phyloP scores from a whole-genome alignment of 2,113 vertebrate genomes.

The Emydura subglobosa region DNA sequence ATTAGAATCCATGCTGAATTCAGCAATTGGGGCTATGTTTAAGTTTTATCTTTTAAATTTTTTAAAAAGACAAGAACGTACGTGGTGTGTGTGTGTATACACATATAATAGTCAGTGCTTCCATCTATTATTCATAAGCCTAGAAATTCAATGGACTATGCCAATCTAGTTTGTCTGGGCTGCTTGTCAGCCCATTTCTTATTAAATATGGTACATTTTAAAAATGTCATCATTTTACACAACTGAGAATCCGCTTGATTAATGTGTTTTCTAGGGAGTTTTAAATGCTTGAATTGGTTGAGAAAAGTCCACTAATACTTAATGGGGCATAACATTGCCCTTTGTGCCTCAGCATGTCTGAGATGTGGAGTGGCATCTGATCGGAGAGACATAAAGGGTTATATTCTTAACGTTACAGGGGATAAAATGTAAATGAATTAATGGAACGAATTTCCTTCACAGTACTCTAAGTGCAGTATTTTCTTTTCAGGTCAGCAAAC shows the following conservation, averaged over 20 bases:
- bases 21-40: slow-evolving; percentile 47
- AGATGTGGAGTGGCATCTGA: slow-evolving; percentile 30
- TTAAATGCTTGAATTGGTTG: slow-evolving; percentile 54
- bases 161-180: slow-evolving; percentile 20
- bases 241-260: neutral
- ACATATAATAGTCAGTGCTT: neutral
- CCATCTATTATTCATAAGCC: neutral
- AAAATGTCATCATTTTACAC: slow-evolving; percentile 54
- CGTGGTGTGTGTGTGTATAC: neutral
- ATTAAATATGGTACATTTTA: slow-evolving; percentile 52
- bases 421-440: slow-evolving; percentile 56
- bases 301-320: slow-evolving; percentile 51
- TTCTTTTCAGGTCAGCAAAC: slow-evolving; percentile 46
- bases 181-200: slow-evolving; percentile 49
- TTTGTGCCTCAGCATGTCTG: slow-evolving; percentile 9
- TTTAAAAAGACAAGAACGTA: slow-evolving; percentile 1
- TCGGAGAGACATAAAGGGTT: slow-evolving; percentile 22
- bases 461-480: neutral
- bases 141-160: slow-evolving; percentile 33
- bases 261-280: slow-evolving; percentile 63
- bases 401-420: slow-evolving; percentile 35
- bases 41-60: neutral
- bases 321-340: slow-evolving; percentile 30
- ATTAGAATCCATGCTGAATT: slow-evolving; percentile 33
- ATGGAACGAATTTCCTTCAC: slow-evolving; percentile 40